Evolutionary conservation across 2,888 invertebrate genomes (phyloP), one percentile per base, ranked within the genome.

Genomic region (Augiades crinisus): DNA sequence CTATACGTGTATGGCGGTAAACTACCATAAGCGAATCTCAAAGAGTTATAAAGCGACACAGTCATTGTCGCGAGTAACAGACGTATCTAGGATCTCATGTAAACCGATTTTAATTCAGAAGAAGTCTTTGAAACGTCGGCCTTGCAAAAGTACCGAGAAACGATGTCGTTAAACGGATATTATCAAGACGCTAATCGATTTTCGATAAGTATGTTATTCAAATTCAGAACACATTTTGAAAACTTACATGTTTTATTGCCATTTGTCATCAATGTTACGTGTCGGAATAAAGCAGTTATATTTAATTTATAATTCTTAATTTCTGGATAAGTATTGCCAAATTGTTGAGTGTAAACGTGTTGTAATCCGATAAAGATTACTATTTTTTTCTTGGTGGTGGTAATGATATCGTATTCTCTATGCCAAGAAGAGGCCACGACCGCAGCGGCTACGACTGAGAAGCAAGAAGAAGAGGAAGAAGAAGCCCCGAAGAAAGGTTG

Each of bases 381-480:
- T 0, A n/a, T 78, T 12, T 57, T 78, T n/a, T 33, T 77, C 0
- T 65, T 68, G 0, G 40, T 78, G 14, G 57, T 63, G 30, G 21
- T 77, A 3, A 53, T 80, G 46, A 56, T 72, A 10, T 71, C 77
- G 5, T 66, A 69, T n/a, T 64, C 63, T 3, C 57, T 63, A 7
- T 77, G 81, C 50, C 78, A 88, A 66, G 87, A 86, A 31, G 75
- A 69, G 1, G 72, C 78, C 0, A 76, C 81, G n/a, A 63, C 78
- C 1, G 62, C 58, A 1, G 58, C 57, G 3, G 57, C 78, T 0
- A 75, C 84, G 0, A 79, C 78, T 0, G 73, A 69, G 1, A 43
- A 24, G 13, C 37, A 19, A 5, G 76, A 74, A 5, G 84, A 82
- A 8, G 88, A 87, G 62, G 88, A 86, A 53, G 85, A 81, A 13